Evolutionary conservation across 2,888 invertebrate genomes (phyloP), one percentile per base, ranked within the genome.

Genomic region (Polydrusus pterygomalis): DNA sequence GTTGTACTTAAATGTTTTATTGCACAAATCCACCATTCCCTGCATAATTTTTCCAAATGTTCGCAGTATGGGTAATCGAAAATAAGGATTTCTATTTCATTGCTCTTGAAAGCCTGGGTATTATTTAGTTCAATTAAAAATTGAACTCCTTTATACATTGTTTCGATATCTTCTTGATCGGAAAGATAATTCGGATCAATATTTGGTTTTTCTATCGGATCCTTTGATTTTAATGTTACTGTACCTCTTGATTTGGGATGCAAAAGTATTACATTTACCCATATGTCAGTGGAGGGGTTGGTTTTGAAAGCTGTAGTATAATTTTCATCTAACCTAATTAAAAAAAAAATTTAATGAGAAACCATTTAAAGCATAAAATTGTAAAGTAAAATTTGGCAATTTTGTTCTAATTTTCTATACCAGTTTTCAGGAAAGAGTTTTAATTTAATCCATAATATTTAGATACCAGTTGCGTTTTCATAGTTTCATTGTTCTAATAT

Each of bases 141-240:
- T 18, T 72, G 40, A 6, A 67, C 13, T 15, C 43, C 65, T 20
- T 56, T 54, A 38, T 64, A 56, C 18, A 72, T 17, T 13, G 56
- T 72, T 45, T 72, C 65, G 11, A 71, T 17, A 40, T 71, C 64
- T 10, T 63, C 63, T 47, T 5, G n/a, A 10, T 30, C 65, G 13
- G 71, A 63, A 10, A 71, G 18, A 51, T 62, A 81, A 43, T 81
- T 80, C 2, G 80, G 79, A 74, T 84, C 74, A 17, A 84, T 83
- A 13, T 78, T 1, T 0, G 84, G 84, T 70, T 79, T 80, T 47
- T 83, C 82, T 54, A 80, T 79, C 7, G 83, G 82, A 75, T 81
- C 72, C 7, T 74, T 79, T 2, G 84, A 82, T 77, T 81, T 79
- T 54, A 84, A 74, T n/a, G 70, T 79, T 25, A 84, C 71, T 1